These are phyloP conservation scores for Habrosyne pyritoides DNA, from an alignment of 2,888 invertebrate genomes.

Conservation along the genomic window DNA sequence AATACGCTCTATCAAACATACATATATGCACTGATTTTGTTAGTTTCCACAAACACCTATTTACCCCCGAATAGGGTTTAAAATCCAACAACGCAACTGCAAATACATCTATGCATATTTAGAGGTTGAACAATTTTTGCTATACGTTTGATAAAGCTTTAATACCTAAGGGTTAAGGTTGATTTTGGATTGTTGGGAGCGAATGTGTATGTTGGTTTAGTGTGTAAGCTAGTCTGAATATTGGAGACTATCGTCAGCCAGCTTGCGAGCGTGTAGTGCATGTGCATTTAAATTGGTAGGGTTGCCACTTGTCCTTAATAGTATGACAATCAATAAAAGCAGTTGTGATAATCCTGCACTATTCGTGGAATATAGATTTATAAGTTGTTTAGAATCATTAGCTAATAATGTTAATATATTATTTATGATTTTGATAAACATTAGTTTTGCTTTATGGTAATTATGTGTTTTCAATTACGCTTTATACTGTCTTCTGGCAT, in stretches of 20 bases:
- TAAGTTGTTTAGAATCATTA: too few species aligned
- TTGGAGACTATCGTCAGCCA: conserved; percentile 24
- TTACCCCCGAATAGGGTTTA: not conserved
- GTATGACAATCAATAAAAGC: too few species aligned
- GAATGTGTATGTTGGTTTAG: conserved; percentile 22
- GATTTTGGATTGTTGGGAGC: not conserved
- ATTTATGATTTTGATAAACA: too few species aligned
- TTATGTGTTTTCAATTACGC: too few species aligned
- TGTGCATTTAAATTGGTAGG: conserved; percentile 16
- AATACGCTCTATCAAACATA: not conserved
- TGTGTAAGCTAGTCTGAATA: conserved; percentile 31
- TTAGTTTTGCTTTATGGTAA: too few species aligned
- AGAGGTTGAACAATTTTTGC: not conserved
- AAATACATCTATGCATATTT: not conserved
- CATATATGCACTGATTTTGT: not conserved
- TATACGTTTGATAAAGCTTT: not conserved
- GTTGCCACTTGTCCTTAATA: conserved; percentile 15
- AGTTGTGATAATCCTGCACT: too few species aligned
- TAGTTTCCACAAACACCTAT: not conserved
- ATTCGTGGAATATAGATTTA: too few species aligned
- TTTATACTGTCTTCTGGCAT: too few species aligned
- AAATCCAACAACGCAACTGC: not conserved
- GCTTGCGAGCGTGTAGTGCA: conserved; percentile 3
- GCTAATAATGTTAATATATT: too few species aligned
- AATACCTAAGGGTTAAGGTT: not conserved